Evolutionary conservation across 2,113 vertebrate genomes (phyloP).

Genomic region (Stegostoma tigrinum): DNA sequence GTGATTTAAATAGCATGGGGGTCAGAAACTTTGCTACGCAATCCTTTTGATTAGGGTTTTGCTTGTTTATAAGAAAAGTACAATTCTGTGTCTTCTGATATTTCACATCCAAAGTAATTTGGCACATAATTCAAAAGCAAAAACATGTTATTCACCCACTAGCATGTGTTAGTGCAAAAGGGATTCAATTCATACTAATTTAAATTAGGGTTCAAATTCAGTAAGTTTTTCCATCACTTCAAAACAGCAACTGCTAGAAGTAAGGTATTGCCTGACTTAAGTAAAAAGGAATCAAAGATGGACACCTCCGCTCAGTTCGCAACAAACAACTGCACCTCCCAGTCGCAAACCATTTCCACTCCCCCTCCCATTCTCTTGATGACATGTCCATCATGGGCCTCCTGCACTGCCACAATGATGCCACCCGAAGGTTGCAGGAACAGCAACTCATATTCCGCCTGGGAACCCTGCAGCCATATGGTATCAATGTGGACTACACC

Average conservation of each 20-base stretch:
- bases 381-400: no score
- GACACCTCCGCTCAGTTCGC: no score
- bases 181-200: not conserved
- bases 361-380: no score
- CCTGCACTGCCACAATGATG: no score
- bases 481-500: no score
- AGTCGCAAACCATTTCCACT: no score
- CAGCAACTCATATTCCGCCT: no score
- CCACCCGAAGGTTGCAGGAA: no score
- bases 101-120: not conserved
- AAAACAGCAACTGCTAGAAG: not conserved
- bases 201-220: not conserved
- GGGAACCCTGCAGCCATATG: no score
- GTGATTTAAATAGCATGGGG: not conserved
- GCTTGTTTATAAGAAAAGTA: not conserved
- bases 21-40: not conserved
- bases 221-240: not conserved
- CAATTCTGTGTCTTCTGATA: not conserved
- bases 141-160: not conserved
- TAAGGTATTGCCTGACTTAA: no score
- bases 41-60: not conserved
- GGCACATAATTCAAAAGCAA: not conserved
- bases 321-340: no score
- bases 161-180: not conserved
- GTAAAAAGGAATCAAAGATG: no score